Base-by-base conservation (phyloP, 2,797 vertebrate species). In the Anguilla anguilla region DNA sequence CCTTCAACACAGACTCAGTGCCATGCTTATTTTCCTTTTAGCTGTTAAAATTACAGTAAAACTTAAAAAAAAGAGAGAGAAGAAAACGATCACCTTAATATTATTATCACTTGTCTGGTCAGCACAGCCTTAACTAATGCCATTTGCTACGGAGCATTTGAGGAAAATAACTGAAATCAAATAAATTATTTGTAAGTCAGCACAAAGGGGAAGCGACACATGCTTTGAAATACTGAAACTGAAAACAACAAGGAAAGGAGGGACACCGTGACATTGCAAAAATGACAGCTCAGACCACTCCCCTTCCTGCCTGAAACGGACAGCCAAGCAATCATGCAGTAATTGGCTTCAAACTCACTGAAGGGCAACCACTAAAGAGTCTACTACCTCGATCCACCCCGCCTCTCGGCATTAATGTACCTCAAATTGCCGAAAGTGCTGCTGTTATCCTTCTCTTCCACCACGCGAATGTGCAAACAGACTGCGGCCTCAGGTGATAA, bases 321-420 rank as follows among this genome's bases (percentile, higher is more conserved):
- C 31, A 39, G 69, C 11, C 69, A 17, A 31, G 69, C 69, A 35
- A 35, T 74, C 69, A 74, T 6, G 82, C 22, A n/a, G 82, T 55
- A 83, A 55, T 74, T 74, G 28, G 31, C 69, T 74, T 74, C 69
- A 74, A 74, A 74, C 69, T 39, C 69, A 74, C 69, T 74, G 69
- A 74, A 74, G 69, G 69, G 69, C 31, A 22, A 35, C 69, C 13
- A 9, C 31, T 74, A 13, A 74, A 39, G 69, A 39, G 61, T n/a
- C 61, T 17, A 2, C 69, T 39, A 10, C 69, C 69, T 74, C 22
- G 28, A 31, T 22, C 69, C 69, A 31, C 69, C 69, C 31, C 13
- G 15, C 28, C 69, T 35, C 69, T 39, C 69, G 35, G 69, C 11
- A 31, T 31, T 35, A 74, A 74, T 39, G 28, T 17, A 13, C 69